Percentiles rank a stretch among this genome's conserved stretches.
Evolutionary conservation across 35 echinoderm and acorn worm species (phyloP).

Genomic region (Ophiothrix spiculata): DNA sequence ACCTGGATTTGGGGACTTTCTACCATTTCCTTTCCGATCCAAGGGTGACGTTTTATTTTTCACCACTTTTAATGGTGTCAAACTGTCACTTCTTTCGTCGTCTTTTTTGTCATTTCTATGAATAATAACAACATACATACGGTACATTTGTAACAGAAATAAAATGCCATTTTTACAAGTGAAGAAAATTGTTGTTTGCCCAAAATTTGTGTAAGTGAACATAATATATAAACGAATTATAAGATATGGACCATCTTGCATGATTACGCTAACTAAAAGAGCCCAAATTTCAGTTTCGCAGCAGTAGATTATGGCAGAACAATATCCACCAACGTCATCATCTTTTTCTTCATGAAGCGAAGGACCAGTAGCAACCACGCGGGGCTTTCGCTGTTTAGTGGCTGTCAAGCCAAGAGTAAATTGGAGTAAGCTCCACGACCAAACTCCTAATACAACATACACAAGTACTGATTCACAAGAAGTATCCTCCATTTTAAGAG

Average conservation of each 20-base stretch:
- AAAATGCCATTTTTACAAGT: constrained; percentile 84
- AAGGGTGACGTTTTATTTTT: neutral
- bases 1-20: neutral
- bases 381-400: constrained; percentile 67
- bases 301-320: constrained; percentile 17
- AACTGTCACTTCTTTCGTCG: neutral
- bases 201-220: constrained; percentile 47
- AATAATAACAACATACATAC: constrained; percentile 52
- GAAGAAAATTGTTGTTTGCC: constrained; percentile 82
- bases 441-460: constrained; percentile 49
- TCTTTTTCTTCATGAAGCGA: constrained; percentile 2
- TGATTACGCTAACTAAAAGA: constrained; percentile 64
- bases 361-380: constrained; percentile 38
- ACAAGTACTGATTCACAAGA: constrained; percentile 63
- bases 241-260: constrained; percentile 92
- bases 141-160: constrained; percentile 80
- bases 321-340: neutral
- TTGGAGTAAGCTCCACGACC: constrained; percentile 83
- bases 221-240: constrained; percentile 71
- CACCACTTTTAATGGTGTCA: neutral
- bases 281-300: constrained; percentile 95
- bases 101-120: neutral
- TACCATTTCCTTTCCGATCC: neutral
- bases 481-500: constrained; percentile 52
- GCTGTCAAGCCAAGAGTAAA: constrained; percentile 84